Conservation (phyloP, 2,797 vertebrate species). For the Pampus argenteus region DNA sequence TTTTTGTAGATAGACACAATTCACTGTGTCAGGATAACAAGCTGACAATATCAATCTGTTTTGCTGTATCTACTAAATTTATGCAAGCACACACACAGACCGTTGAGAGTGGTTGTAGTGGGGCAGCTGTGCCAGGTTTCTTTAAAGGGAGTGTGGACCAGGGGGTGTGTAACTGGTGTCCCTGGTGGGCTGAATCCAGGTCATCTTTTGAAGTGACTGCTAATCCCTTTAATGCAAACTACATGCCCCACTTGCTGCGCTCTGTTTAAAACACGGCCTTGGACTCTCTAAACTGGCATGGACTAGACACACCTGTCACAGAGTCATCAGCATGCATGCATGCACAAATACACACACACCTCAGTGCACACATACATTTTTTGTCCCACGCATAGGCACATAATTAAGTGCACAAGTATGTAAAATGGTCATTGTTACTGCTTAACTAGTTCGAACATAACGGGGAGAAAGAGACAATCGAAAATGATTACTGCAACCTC, state of each 20-base stretch:
- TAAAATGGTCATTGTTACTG: slow-evolving; percentile 19
- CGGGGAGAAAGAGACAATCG: background rate
- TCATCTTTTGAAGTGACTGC: slow-evolving; percentile 91
- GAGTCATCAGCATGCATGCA: slow-evolving; percentile 61
- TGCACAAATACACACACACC: slow-evolving; percentile 41
- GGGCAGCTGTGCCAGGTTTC: slow-evolving; percentile 86
- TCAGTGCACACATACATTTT: slow-evolving; percentile 25
- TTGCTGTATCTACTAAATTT: slow-evolving; percentile 59
- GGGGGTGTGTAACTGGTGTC: slow-evolving; percentile 88
- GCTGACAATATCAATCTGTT: slow-evolving; percentile 65
- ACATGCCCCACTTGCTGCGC: slow-evolving; percentile 88
- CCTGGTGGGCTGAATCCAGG: slow-evolving; percentile 88
- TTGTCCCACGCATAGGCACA: background rate
- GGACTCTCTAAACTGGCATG: slow-evolving; percentile 83
- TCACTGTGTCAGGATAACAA: slow-evolving; percentile 58
- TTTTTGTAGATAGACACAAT: slow-evolving; percentile 45
- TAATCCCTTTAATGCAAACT: slow-evolving; percentile 90
- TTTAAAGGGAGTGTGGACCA: slow-evolving; percentile 86
- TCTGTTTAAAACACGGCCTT: slow-evolving; percentile 84
- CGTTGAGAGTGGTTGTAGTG: slow-evolving; percentile 77
- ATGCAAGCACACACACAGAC: slow-evolving; percentile 66
- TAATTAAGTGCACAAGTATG: background rate
- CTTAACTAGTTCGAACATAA: slow-evolving; percentile 22
- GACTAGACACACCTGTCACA: slow-evolving; percentile 85
- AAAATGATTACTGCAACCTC: slow-evolving; percentile 49